A percentile compares a stretch with the other conserved stretches of the same genome.
phyloP scores from a whole-genome alignment of 2,797 vertebrate species.

The Dicrostonyx torquatus region DNA sequence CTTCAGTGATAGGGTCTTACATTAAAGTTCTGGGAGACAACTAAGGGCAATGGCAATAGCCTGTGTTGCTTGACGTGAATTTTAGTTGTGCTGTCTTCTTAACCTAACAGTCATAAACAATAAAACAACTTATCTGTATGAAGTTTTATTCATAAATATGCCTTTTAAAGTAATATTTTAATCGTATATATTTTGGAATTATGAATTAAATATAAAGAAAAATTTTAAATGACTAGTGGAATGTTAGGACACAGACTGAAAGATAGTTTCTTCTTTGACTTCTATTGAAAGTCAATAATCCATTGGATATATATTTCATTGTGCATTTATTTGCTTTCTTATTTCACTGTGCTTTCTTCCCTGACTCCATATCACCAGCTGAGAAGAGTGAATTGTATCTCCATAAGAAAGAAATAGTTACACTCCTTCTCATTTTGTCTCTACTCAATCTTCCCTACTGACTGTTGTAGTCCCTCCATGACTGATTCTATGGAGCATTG shows the following conservation, averaged over 20 bases:
- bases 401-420: constrained; percentile 46
- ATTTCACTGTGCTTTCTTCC: constrained; percentile 48
- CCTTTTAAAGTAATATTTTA: neutral
- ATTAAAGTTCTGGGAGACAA: neutral
- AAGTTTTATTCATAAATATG: constrained; percentile 6
- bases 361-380: constrained; percentile 41
- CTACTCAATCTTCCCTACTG: constrained; percentile 72
- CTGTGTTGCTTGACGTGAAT: neutral
- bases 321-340: neutral
- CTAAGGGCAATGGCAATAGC: no score
- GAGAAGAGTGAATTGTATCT: constrained; percentile 65
- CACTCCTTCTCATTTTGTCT: constrained; percentile 56
- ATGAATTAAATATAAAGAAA: constrained; percentile 9
- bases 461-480: constrained; percentile 37
- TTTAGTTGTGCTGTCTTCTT: constrained; percentile 1
- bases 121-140: neutral
- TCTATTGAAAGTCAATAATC: constrained; percentile 6
- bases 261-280: constrained; percentile 31
- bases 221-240: neutral
- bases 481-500: constrained; percentile 50
- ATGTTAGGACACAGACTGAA: neutral
- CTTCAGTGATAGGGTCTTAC: no score
- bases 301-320: neutral
- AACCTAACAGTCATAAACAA: neutral
- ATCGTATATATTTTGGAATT: neutral